These are phyloP conservation scores for Volucella inflata DNA, from an alignment of 2,888 invertebrate species.

Conservation along the genomic window DNA sequence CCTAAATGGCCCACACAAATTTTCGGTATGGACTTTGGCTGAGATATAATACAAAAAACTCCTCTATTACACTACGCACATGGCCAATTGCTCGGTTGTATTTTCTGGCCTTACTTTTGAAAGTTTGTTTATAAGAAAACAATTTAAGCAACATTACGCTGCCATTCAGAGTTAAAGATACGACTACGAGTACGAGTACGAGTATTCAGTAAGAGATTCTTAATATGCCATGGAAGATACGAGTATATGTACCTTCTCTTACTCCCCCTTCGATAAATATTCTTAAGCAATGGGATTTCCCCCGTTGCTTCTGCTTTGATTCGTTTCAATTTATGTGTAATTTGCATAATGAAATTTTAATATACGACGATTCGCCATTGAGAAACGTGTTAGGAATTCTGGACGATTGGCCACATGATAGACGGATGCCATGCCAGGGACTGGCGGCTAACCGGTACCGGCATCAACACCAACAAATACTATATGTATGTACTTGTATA, in stretches of 20 bases:
- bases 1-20: slow-evolving; percentile 45
- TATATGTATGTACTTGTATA: background rate
- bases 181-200: background rate
- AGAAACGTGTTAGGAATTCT: slow-evolving; percentile 74
- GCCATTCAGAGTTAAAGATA: slow-evolving; percentile 26
- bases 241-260: background rate
- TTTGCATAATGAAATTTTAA: slow-evolving; percentile 74
- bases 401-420: slow-evolving; percentile 49
- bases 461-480: background rate
- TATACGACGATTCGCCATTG: slow-evolving; percentile 74
- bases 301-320: slow-evolving; percentile 1
- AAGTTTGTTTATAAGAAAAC: slow-evolving; percentile 24
- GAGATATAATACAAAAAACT: slow-evolving; percentile 9
- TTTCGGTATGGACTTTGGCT: slow-evolving; percentile 39
- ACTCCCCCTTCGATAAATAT: too few relatives aligned
- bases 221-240: slow-evolving; percentile 42
- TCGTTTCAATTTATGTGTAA: slow-evolving; percentile 48
- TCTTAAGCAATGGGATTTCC: too few relatives aligned
- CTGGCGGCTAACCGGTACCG: background rate
- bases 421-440: slow-evolving; percentile 56
- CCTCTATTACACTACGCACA: slow-evolving; percentile 7
- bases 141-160: background rate
- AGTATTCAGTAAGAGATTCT: slow-evolving; percentile 46
- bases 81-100: slow-evolving; percentile 27
- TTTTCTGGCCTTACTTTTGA: slow-evolving; percentile 1